These are phyloP conservation scores for Drosophila azteca DNA, from an alignment of 1,140 invertebrate genomes.

Conservation along the genomic window DNA sequence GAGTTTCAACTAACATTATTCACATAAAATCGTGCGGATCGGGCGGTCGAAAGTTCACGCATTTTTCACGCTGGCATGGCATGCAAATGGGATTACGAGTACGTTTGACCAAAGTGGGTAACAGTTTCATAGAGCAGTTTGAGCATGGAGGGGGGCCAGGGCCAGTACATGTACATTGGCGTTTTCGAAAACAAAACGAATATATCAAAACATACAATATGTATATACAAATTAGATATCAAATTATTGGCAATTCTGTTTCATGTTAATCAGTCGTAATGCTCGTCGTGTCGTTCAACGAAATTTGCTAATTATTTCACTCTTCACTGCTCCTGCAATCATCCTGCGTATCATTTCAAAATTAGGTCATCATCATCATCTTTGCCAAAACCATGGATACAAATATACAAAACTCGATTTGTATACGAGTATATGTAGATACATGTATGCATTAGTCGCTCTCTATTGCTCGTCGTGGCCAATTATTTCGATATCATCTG, in stretches of 20 bases:
- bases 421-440: constrained; percentile 7
- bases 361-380: constrained; percentile 14
- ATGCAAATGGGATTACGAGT: constrained; percentile 45
- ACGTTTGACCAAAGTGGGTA: constrained; percentile 36
- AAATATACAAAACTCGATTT: constrained; percentile 32
- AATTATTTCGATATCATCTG: constrained; percentile 83
- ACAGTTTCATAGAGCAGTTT: constrained; percentile 42
- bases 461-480: constrained; percentile 71
- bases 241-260: constrained; percentile 64
- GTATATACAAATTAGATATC: constrained; percentile 72
- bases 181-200: constrained; percentile 65
- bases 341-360: constrained; percentile 3
- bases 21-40: constrained; percentile 52
- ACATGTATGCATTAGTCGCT: constrained; percentile 7
- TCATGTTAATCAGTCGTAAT: constrained; percentile 66
- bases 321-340: constrained; percentile 31
- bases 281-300: too few relatives aligned
- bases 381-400: constrained; percentile 7
- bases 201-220: constrained; percentile 59
- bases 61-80: constrained; percentile 15
- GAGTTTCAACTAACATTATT: constrained; percentile 61
- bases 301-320: constrained; percentile 53
- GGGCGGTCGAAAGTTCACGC: background rate
- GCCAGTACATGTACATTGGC: constrained; percentile 2
- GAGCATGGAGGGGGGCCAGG: background rate